Conservation (phyloP, 2,888 invertebrate species). For the Miltochrista miniata region DNA sequence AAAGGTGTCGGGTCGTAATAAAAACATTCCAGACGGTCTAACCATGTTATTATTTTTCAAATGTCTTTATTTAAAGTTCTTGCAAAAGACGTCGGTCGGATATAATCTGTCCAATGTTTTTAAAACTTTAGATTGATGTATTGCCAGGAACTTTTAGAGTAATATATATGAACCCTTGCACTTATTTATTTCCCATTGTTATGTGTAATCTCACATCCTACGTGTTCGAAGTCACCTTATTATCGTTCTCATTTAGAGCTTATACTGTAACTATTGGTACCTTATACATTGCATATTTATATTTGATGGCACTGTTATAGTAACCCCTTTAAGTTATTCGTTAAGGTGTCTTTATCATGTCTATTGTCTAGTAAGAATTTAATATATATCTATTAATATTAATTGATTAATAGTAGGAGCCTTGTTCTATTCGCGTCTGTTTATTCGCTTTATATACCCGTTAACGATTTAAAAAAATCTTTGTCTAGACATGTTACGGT, state of each 20-base stretch:
- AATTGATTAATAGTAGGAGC: conserved; percentile 70
- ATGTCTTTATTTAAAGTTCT: conserved; percentile 43
- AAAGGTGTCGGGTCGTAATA: conserved; percentile 79
- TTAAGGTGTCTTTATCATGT: conserved; percentile 81
- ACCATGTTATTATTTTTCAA: conserved; percentile 74
- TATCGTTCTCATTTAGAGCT: conserved; percentile 71
- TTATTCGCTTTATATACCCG: conserved; percentile 71
- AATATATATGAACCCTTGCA: conserved; percentile 18
- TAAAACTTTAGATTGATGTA: conserved; percentile 53
- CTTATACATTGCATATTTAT: conserved; percentile 75
- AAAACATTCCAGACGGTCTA: conserved; percentile 81
- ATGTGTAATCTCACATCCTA: conserved; percentile 27
- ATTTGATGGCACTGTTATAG: conserved; percentile 79
- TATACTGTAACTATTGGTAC: conserved; percentile 71
- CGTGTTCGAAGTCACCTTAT: conserved; percentile 44
- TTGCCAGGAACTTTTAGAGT: conserved; percentile 30
- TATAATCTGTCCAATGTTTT: conserved; percentile 72
- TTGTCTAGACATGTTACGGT: conserved; percentile 57
- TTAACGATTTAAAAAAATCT: conserved; percentile 59
- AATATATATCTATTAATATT: conserved; percentile 73
- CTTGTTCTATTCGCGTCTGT: conserved; percentile 75
- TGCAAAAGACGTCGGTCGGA: conserved; percentile 56
- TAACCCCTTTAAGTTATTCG: conserved; percentile 79
- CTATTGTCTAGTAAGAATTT: conserved; percentile 82
- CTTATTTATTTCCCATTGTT: conserved; percentile 22